Conservation (phyloP, 2,113 vertebrate species). For the Prietella phreatophila region DNA sequence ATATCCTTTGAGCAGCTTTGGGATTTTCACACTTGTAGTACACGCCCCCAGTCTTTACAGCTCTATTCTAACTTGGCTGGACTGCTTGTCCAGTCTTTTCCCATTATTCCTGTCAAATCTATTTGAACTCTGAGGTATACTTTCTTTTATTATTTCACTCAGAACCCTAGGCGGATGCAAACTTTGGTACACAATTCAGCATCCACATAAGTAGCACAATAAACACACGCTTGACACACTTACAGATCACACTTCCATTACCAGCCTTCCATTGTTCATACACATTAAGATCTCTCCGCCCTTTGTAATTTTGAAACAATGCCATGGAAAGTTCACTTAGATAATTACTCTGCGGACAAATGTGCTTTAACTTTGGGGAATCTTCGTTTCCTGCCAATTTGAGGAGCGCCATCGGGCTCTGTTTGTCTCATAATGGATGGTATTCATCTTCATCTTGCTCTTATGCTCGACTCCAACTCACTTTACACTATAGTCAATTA, state of each 20-base stretch:
- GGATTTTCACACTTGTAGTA: neutral
- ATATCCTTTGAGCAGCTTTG: neutral
- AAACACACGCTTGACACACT: constrained; percentile 30
- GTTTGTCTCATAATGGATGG: constrained; percentile 76
- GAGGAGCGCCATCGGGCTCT: constrained; percentile 66
- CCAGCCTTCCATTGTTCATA: constrained; percentile 35
- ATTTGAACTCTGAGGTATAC: neutral
- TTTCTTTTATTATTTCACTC: neutral
- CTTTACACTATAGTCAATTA: constrained; percentile 76
- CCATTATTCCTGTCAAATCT: neutral
- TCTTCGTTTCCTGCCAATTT: constrained; percentile 66
- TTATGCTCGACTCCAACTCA: constrained; percentile 73
- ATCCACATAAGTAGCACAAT: constrained; percentile 3
- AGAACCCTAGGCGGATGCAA: neutral
- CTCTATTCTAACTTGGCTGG: neutral
- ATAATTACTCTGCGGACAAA: constrained; percentile 60
- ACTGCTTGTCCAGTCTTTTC: neutral
- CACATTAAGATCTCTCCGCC: constrained; percentile 50
- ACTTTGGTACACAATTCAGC: neutral
- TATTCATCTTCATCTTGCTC: constrained; percentile 76
- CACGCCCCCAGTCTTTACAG: too few relatives aligned
- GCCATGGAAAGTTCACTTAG: constrained; percentile 54
- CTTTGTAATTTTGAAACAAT: constrained; percentile 49
- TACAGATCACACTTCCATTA: constrained; percentile 36
- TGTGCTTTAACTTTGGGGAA: constrained; percentile 64